Evolutionary conservation across 2,888 invertebrate genomes (phyloP).

Genomic region (Chydorus sphaericus): DNA sequence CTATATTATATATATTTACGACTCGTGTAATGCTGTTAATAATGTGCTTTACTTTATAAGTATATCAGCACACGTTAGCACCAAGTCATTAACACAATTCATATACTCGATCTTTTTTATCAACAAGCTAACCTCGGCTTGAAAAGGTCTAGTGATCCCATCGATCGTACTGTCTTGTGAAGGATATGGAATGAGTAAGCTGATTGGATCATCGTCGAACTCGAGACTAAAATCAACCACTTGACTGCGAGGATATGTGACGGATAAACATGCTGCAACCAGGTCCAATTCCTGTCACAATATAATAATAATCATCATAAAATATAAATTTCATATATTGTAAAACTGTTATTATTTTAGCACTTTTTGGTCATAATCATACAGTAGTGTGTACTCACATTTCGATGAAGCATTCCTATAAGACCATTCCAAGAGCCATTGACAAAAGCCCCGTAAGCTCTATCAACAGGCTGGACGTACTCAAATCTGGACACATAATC

Average conservation of each 20-base stretch:
- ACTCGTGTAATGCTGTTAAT: not conserved
- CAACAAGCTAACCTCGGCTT: not conserved
- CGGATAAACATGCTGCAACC: not conserved
- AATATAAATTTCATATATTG: too few relatives aligned
- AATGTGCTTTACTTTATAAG: not conserved
- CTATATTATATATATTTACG: not conserved
- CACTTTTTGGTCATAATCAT: too few relatives aligned
- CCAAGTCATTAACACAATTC: too few relatives aligned
- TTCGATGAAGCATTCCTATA: not conserved
- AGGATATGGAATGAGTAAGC: not conserved
- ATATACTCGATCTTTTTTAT: too few relatives aligned
- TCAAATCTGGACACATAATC: too few relatives aligned
- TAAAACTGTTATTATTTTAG: too few relatives aligned
- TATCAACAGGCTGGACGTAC: too few relatives aligned
- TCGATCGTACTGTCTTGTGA: not conserved
- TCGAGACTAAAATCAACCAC: not conserved
- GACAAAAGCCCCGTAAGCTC: too few relatives aligned
- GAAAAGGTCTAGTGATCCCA: not conserved
- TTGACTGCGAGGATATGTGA: not conserved
- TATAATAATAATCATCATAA: not conserved
- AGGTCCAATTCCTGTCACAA: not conserved
- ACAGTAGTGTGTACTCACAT: too few relatives aligned
- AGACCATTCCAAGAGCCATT: not conserved
- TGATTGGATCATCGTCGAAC: not conserved
- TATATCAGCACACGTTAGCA: too few relatives aligned